These are phyloP conservation scores for Willisornis vidua DNA, from an alignment of 2,113 vertebrate genomes.

Conservation along the genomic window DNA sequence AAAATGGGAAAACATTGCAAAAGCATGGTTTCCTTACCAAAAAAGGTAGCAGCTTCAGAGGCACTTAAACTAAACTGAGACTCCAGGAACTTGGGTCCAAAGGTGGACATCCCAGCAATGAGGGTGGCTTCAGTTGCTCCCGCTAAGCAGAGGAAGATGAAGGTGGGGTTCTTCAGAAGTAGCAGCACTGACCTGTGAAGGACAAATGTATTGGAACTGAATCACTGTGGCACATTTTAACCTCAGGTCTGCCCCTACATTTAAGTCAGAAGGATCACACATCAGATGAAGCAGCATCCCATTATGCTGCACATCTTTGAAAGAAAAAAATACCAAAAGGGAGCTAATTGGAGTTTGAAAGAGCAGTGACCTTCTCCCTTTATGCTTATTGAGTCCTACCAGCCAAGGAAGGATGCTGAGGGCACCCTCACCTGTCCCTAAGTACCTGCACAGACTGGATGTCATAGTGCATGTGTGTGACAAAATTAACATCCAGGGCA, in stretches of 20 bases:
- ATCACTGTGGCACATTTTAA: not conserved
- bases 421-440: not conserved
- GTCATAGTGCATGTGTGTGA: not conserved
- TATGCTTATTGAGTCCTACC: rapidly evolving
- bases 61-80: constrained; percentile 94
- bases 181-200: constrained; percentile 82
- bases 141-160: constrained; percentile 91
- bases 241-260: not conserved
- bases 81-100: constrained; percentile 95
- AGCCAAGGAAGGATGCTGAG: not conserved
- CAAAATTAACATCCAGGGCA: not conserved
- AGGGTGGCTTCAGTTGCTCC: constrained; percentile 93
- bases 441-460: not conserved
- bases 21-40: constrained; percentile 79
- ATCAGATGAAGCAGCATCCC: not conserved
- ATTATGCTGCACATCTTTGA: not conserved
- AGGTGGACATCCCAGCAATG: constrained; percentile 92
- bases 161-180: constrained; percentile 90
- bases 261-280: not conserved
- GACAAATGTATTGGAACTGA: not conserved
- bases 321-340: not conserved
- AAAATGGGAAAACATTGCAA: not conserved
- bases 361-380: not conserved
- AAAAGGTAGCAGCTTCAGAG: constrained; percentile 90
- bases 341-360: not conserved